phyloP scores from a whole-genome alignment of 2,797 vertebrate species.

The Lepilemur ruficaudatus region DNA sequence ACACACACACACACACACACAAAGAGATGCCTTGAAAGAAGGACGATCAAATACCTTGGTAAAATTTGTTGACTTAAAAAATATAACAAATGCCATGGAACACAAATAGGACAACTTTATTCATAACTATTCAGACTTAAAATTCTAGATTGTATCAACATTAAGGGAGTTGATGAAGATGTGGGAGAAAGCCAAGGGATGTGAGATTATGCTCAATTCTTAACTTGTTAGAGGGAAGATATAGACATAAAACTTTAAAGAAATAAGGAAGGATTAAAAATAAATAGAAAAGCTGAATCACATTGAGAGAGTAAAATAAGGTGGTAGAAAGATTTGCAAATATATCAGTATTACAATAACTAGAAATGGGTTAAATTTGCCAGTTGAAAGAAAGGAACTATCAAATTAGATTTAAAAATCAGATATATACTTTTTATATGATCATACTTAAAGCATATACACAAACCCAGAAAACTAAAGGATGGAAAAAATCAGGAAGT shows the following conservation, averaged over 20 bases:
- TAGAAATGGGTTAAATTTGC: not conserved
- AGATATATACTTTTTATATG: not conserved
- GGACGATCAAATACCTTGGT: not conserved
- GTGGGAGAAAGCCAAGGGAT: not conserved
- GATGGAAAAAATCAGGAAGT: not conserved
- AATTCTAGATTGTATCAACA: not conserved
- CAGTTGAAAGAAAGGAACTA: not conserved
- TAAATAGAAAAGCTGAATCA: not conserved
- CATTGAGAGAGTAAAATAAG: not conserved
- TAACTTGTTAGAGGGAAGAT: not conserved
- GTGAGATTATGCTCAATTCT: not conserved
- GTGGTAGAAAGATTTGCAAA: not conserved
- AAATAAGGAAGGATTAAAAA: not conserved
- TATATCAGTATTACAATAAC: not conserved
- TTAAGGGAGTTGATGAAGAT: not conserved
- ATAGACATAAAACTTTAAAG: not conserved
- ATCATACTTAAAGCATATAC: not conserved
- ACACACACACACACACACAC: not conserved
- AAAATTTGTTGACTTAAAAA: not conserved
- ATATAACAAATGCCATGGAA: not conserved
- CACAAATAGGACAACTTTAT: not conserved
- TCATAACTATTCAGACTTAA: not conserved
- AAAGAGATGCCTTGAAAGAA: not conserved
- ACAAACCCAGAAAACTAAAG: not conserved
- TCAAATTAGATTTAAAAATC: not conserved